Conservation (phyloP, 2,888 invertebrate species). For the Himalopsyche anomala region DNA sequence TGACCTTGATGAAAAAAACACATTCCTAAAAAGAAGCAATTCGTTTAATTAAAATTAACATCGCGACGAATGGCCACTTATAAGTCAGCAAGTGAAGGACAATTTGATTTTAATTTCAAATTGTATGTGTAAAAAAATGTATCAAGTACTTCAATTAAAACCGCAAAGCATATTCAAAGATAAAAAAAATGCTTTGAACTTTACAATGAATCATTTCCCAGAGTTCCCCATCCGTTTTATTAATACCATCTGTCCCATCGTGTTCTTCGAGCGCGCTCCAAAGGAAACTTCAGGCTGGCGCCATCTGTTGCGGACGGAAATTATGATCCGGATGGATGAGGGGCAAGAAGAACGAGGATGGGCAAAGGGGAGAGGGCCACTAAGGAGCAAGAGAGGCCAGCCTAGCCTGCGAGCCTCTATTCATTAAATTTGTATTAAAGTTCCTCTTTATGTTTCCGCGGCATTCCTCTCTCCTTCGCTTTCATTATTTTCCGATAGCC, state of each 20-base stretch:
- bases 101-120: not conserved
- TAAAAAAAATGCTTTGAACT: conserved; percentile 62
- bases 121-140: conserved; percentile 31
- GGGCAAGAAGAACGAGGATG: conserved; percentile 22
- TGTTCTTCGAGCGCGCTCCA: conserved; percentile 58
- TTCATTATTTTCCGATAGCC: conserved; percentile 36
- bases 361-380: conserved; percentile 35
- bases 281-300: conserved; percentile 63
- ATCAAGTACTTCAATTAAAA: conserved; percentile 54
- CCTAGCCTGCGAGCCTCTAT: conserved; percentile 59
- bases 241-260: conserved; percentile 65
- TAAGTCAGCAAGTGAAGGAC: not conserved
- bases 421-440: conserved; percentile 66
- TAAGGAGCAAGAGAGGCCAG: conserved; percentile 44
- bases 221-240: conserved; percentile 64
- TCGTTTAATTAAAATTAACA: too few species aligned
- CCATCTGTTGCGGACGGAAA: conserved; percentile 66
- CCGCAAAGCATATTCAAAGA: conserved; percentile 53
- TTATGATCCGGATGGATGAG: conserved; percentile 59
- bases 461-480: conserved; percentile 49
- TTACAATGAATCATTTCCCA: conserved; percentile 65
- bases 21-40: too few species aligned
- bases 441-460: conserved; percentile 62
- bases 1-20: too few species aligned
- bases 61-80: not conserved